Evolutionary conservation across 2,797 vertebrate genomes (phyloP), one percentile per base, ranked within the genome.

Genomic region (Lepus oiostolus): DNA sequence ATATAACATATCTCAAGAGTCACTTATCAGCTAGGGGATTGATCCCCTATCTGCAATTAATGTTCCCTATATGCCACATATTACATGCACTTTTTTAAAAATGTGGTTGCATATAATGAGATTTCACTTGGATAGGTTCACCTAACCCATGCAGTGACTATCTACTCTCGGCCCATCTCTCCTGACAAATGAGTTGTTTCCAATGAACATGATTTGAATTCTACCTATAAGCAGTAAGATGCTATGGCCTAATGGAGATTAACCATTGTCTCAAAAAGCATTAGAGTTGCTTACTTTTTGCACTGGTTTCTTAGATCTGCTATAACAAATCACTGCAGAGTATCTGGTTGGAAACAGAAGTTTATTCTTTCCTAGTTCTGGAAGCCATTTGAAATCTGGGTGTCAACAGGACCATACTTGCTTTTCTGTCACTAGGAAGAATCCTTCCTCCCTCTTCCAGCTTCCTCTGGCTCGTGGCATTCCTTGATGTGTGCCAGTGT

Each of bases 311-410:
- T 17, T 24, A 75, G 24, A 71, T 19, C 2, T 81, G 21, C 30
- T 21, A 6, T 28, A 80, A 54, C 2, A 87, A 83, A 30, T 60
- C 62, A 72, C 22, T 85, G 54, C 21, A 72, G 60, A 35, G 2
- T 10, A 26, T 5, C 9, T 80, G 76, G 4, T 8, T 71, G 75
- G 19, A 65, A 71, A 89, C 13, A 85, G 22, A 52, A 70, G 14
- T 42, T 35, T 62, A 21, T 72, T 70, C 35, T 76, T 10, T 85
- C 58, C 76, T 35, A 87, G 14, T 62, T 75, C 52, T 72, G 35
- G 24, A 94, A 50, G 26, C 32, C 52, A 95, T 88, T 62, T 75
- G 22, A 90, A 81, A 63, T 32, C 54, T 85, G 65, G 16, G 21
- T 65, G 22, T 71, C 7, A 52, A 6, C 6, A 67, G 50, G 21